These are phyloP conservation scores for Gymnothorax reevesii DNA, from an alignment of 2,797 vertebrate genomes.

Conservation along the genomic window DNA sequence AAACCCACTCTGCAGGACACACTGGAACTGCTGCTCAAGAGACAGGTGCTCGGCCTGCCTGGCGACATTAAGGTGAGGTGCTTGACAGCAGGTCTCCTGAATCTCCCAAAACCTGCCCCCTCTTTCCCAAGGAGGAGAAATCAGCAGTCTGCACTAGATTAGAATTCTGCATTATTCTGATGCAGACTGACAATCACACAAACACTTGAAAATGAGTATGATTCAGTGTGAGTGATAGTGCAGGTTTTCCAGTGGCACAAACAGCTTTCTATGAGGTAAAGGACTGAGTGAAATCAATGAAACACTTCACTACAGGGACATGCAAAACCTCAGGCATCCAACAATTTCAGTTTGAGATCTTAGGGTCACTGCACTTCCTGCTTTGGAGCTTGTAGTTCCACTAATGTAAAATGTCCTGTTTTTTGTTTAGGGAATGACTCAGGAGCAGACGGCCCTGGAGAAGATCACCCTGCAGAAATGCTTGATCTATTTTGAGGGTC, in stretches of 20 bases:
- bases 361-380: background rate
- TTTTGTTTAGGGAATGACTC: too few relatives aligned
- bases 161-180: too few relatives aligned
- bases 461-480: conserved; percentile 82
- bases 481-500: conserved; percentile 80
- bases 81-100: too few relatives aligned
- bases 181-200: too few relatives aligned
- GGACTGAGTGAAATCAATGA: too few relatives aligned
- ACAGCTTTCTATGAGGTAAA: background rate
- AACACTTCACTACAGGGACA: too few relatives aligned
- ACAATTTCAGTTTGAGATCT: background rate
- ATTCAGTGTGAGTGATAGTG: background rate
- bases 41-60: conserved; percentile 74
- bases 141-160: too few relatives aligned
- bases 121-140: too few relatives aligned
- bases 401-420: background rate
- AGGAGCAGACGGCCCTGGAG: too few relatives aligned
- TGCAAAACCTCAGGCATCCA: background rate
- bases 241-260: background rate
- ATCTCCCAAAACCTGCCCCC: background rate
- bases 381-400: background rate
- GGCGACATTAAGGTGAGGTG: conserved; percentile 86
- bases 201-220: background rate
- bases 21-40: conserved; percentile 67
- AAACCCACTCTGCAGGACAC: conserved; percentile 80